Base-by-base conservation (phyloP, 2,113 vertebrate species). In the Trematocara nigrifrons region DNA sequence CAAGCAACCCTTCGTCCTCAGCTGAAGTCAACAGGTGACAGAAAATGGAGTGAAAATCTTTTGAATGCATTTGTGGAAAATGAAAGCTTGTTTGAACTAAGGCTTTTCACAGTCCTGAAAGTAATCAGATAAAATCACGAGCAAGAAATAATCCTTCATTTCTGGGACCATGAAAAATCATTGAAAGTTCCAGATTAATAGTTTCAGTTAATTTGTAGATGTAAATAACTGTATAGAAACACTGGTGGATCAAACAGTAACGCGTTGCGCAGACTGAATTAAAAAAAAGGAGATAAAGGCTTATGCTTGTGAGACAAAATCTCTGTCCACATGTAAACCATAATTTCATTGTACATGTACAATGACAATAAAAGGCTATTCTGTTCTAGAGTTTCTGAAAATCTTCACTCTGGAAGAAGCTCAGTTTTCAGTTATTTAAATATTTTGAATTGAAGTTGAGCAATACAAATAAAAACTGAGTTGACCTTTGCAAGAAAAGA, bases 1-100 rank as follows among this genome's bases (percentile, higher is more conserved):
- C 57, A 69, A 81, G 33, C 80, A 78, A 49, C 69, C 79, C 31
- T 85, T 89, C 79, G 80, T 89, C 71, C 83, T 79, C 81, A 20
- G 35, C 20, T 66, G 10, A 82, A 87, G 79, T 84, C 74, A 45
- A 15, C 12, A 1, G 7, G 20, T 40, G n/a, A 45, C 49, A 31
- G 13, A 29, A 45, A 22, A 66, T 10, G 11, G 29, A 42, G 31
- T 66, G 61, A 38, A 66, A 66, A 66, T 3, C 33, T 66, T 38
- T 20, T 20, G 33, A 64, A 64, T 64, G 10, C 51, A 31, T 45
- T 56, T 56, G 7, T 45, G 29, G 20, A 42, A 31, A 74, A 53
- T 7, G n/a, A 74, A 76, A 35, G 10, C 49, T 4, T 45, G 6
- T 26, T 7, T 45, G 22, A 42, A 49, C 18, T 49, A 10, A 29